Conservation (phyloP, 1,140 invertebrate species). For the Drosophila subobscura region DNA sequence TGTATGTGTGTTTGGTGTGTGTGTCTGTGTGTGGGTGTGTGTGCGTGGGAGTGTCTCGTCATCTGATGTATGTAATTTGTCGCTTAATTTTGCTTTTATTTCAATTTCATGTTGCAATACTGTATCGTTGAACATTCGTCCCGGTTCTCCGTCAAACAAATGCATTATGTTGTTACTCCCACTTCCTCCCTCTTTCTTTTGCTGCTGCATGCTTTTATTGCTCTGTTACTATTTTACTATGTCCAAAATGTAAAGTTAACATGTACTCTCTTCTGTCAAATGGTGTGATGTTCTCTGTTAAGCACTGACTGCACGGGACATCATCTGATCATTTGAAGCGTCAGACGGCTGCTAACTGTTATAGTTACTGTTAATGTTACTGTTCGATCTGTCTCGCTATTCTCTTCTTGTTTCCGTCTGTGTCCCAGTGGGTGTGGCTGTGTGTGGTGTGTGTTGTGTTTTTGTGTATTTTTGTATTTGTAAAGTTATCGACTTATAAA, state of each 20-base stretch:
- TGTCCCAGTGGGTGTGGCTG: conserved; percentile 4
- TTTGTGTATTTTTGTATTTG: conserved; percentile 5
- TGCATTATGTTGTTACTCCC: conserved; percentile 25
- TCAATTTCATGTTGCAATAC: conserved; percentile 55
- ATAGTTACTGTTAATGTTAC: conserved; percentile 14
- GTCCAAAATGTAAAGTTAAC: conserved; percentile 7
- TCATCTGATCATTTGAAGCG: too few species aligned
- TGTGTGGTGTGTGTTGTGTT: conserved; percentile 10
- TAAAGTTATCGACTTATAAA: conserved; percentile 40
- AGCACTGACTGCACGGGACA: too few species aligned
- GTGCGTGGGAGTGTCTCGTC: conserved; percentile 3
- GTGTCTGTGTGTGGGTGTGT: conserved; percentile 37
- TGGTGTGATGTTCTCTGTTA: too few species aligned
- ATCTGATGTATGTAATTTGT: conserved; percentile 27
- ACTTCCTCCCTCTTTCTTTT: not conserved
- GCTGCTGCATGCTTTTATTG: conserved; percentile 13
- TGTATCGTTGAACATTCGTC: conserved; percentile 53
- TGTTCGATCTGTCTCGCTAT: not conserved
- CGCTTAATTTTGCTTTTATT: conserved; percentile 27
- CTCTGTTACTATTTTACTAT: conserved; percentile 8
- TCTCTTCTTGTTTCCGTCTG: conserved; percentile 10
- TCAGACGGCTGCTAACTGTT: conserved; percentile 1
- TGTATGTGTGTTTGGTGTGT: conserved; percentile 43
- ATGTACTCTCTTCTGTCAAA: too few species aligned
- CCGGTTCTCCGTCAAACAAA: conserved; percentile 29